phyloP scores from a whole-genome alignment of 1,140 invertebrate genomes.

The Chironomus striatipennis region DNA sequence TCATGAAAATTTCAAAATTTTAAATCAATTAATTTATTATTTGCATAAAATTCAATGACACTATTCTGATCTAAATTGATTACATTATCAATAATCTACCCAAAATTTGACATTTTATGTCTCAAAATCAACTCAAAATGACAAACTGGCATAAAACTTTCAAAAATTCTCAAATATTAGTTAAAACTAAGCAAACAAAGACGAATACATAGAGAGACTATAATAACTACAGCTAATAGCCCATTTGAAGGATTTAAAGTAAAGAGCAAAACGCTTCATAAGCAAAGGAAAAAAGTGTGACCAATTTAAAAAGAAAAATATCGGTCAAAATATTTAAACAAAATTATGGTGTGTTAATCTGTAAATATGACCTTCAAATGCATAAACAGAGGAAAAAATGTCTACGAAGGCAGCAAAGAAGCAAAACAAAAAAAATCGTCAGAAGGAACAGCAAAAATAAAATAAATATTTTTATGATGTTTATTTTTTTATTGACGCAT shows the following conservation, averaged over 20 bases:
- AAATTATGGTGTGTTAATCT: conserved; percentile 24
- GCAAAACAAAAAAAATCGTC: not conserved
- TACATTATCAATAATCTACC: too few species aligned
- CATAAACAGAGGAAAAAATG: not conserved
- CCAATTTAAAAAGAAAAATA: conserved; percentile 24
- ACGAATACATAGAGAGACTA: not conserved
- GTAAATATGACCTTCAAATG: conserved; percentile 21
- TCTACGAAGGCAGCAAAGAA: too few species aligned
- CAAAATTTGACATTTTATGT: too few species aligned
- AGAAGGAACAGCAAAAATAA: not conserved
- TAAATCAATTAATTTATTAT: too few species aligned
- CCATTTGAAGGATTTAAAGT: conserved; percentile 8
- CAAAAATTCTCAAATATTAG: too few species aligned
- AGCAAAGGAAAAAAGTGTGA: not conserved
- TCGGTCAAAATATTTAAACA: conserved; percentile 24
- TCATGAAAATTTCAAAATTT: too few species aligned
- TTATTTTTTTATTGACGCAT: not conserved
- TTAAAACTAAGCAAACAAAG: not conserved
- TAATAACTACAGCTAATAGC: conserved; percentile 5
- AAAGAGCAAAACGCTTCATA: too few species aligned
- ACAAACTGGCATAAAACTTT: too few species aligned
- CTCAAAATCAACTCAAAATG: too few species aligned
- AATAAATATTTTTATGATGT: not conserved
- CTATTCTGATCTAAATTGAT: too few species aligned
- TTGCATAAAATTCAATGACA: too few species aligned